phyloP scores from a whole-genome alignment of 2,113 vertebrate species.

The Cnemophilus loriae region DNA sequence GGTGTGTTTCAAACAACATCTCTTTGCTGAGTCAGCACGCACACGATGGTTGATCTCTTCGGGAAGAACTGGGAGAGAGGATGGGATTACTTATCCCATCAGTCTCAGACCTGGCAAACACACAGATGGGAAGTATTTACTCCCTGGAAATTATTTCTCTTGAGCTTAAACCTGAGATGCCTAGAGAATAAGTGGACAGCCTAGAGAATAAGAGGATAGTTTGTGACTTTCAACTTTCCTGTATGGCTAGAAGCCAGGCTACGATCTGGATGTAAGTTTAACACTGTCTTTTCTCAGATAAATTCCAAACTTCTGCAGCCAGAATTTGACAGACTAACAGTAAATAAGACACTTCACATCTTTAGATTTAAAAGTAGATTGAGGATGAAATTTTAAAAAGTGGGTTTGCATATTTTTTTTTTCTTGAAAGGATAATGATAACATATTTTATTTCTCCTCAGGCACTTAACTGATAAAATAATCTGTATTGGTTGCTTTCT shows the following conservation, averaged over 20 bases:
- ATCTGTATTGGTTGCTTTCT: background rate
- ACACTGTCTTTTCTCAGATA: background rate
- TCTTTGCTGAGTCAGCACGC: background rate
- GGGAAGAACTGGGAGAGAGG: background rate
- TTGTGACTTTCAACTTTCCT: conserved; percentile 7
- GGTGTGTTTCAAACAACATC: background rate
- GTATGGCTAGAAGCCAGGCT: conserved; percentile 3
- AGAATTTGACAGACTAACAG: background rate
- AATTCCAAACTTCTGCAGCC: background rate
- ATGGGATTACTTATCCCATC: background rate
- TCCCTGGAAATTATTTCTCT: conserved; percentile 18
- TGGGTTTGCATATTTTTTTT: background rate
- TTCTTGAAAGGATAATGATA: background rate
- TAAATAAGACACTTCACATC: background rate
- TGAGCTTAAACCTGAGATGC: conserved; percentile 9
- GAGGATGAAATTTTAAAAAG: background rate
- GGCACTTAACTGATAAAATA: background rate
- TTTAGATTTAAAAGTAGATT: background rate
- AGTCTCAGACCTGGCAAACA: background rate
- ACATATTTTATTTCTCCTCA: background rate
- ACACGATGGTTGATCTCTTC: background rate
- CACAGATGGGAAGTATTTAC: background rate
- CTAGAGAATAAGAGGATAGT: background rate
- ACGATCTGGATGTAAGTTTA: background rate
- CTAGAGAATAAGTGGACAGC: background rate